phyloP scores from a whole-genome alignment of 2,797 vertebrate genomes.

The Sylvilagus floridanus region DNA sequence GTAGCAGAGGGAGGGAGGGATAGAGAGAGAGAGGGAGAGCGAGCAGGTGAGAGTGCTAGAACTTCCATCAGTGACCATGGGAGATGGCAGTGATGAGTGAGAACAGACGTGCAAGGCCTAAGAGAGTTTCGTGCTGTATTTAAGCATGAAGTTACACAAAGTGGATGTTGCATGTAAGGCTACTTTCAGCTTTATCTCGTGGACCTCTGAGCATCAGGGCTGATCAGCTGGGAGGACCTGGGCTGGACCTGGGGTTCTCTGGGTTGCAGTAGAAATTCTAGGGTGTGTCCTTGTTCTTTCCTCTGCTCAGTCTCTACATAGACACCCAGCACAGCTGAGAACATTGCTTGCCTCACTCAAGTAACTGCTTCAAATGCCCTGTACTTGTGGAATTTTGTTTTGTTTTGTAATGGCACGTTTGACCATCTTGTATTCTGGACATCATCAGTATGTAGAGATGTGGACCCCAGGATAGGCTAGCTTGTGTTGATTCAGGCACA shows the following conservation, averaged over 20 bases:
- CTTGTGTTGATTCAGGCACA: neutral
- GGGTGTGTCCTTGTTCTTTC: neutral
- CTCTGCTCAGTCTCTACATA: neutral
- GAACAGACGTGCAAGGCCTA: neutral
- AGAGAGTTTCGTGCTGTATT: neutral
- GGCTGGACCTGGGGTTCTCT: neutral
- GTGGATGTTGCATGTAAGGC: neutral
- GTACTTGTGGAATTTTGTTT: neutral
- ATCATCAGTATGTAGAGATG: neutral
- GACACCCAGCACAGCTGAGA: neutral
- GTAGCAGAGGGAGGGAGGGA: neutral
- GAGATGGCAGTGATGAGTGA: neutral
- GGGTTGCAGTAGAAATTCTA: neutral
- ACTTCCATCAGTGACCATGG: neutral
- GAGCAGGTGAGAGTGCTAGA: neutral
- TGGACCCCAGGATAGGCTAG: neutral
- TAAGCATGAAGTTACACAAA: neutral
- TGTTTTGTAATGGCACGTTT: conserved; percentile 6
- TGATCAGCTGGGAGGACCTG: neutral
- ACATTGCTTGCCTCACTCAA: neutral
- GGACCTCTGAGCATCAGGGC: neutral
- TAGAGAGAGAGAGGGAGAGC: neutral
- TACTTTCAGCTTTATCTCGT: neutral
- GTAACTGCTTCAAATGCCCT: neutral
- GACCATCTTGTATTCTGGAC: neutral